Percentiles rank a stretch among this genome's conserved stretches.
phyloP scores from a whole-genome alignment of 2,113 vertebrate species.

The Synchiropus splendidus region DNA sequence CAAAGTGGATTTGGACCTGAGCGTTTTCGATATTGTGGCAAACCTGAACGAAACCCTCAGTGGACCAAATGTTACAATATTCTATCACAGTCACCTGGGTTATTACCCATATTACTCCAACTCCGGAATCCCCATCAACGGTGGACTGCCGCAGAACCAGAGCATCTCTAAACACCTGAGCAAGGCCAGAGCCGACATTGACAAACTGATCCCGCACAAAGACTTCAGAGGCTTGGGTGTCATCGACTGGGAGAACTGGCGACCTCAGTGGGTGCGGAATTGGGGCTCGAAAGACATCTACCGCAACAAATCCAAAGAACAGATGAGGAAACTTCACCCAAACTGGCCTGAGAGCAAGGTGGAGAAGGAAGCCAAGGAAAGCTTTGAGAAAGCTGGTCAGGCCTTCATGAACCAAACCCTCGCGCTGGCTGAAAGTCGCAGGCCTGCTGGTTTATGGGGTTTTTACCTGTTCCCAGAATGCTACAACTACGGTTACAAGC shows the following conservation, averaged over 20 bases:
- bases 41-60: slow-evolving; percentile 82
- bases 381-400: slow-evolving; percentile 77
- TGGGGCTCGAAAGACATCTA: slow-evolving; percentile 82
- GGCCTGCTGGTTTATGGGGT: slow-evolving; percentile 77
- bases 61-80: slow-evolving; percentile 79
- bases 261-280: slow-evolving; percentile 85
- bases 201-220: slow-evolving; percentile 69
- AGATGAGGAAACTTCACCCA: slow-evolving; percentile 73
- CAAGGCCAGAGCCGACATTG: slow-evolving; percentile 75
- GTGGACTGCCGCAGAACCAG: slow-evolving; percentile 82
- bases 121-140: slow-evolving; percentile 65
- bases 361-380: slow-evolving; percentile 71
- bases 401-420: slow-evolving; percentile 80
- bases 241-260: slow-evolving; percentile 91
- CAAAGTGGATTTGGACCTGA: slow-evolving; percentile 79
- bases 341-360: slow-evolving; percentile 75
- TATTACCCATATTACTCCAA: slow-evolving; percentile 79
- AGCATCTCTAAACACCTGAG: slow-evolving; percentile 76
- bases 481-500: slow-evolving; percentile 86
- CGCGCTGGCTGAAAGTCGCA: slow-evolving; percentile 68
- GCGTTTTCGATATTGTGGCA: slow-evolving; percentile 76
- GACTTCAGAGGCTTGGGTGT: slow-evolving; percentile 78
- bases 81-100: slow-evolving; percentile 82
- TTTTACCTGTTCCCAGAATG: slow-evolving; percentile 89
- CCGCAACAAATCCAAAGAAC: slow-evolving; percentile 75